phyloP scores from a whole-genome alignment of 2,888 invertebrate genomes.

The Luperina nickerlii region DNA sequence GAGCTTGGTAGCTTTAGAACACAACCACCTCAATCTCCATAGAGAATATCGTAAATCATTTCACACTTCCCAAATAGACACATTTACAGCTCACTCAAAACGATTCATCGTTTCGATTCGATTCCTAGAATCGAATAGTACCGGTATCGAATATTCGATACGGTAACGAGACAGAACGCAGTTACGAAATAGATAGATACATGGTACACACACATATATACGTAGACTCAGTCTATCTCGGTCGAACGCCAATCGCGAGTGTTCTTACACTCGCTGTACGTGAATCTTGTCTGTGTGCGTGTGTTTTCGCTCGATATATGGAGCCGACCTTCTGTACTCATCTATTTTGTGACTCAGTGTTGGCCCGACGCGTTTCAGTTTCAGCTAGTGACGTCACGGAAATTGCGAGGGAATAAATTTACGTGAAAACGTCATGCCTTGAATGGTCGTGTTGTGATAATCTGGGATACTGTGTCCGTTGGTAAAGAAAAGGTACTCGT shows the following conservation, averaged over 20 bases:
- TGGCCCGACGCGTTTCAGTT: conserved; percentile 62
- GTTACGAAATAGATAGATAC: not conserved
- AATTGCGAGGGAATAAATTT: conserved; percentile 73
- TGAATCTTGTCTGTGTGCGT: not conserved
- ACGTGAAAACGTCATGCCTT: conserved; percentile 63
- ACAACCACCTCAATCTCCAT: conserved; percentile 39
- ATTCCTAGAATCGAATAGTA: conserved; percentile 54
- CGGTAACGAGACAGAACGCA: conserved; percentile 52
- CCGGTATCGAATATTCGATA: conserved; percentile 58
- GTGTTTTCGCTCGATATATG: not conserved
- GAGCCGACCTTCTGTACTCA: conserved; percentile 1
- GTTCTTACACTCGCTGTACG: not conserved
- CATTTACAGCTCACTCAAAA: conserved; percentile 60
- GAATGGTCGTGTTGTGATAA: conserved; percentile 60
- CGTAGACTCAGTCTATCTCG: not conserved
- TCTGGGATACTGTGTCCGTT: conserved; percentile 41
- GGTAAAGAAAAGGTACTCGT: not conserved
- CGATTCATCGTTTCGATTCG: conserved; percentile 61
- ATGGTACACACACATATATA: not conserved
- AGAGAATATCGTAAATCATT: conserved; percentile 56
- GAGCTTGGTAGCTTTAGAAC: conserved; percentile 15
- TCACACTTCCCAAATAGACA: conserved; percentile 54
- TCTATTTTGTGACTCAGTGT: conserved; percentile 29
- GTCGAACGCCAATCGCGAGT: not conserved
- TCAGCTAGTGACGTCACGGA: conserved; percentile 68